Conservation (phyloP, 2,888 invertebrate species). For the Chymomyza procnemis region DNA sequence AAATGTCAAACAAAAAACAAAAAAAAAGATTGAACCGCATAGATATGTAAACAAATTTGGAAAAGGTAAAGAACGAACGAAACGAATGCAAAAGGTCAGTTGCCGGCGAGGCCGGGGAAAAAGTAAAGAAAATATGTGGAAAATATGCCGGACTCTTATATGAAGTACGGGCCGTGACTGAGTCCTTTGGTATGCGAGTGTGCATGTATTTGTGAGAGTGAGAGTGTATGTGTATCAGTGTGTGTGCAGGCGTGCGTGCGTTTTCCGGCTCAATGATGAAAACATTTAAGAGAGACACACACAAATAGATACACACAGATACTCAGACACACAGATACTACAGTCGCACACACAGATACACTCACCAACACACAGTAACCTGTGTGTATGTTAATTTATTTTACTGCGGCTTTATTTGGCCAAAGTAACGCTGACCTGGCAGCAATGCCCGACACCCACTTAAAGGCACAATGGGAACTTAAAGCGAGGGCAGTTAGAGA, state of each 20-base stretch:
- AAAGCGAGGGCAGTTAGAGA: no score
- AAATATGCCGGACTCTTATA: not conserved
- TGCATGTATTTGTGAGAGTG: constrained; percentile 43
- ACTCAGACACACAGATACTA: no score
- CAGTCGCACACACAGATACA: no score
- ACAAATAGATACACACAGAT: no score
- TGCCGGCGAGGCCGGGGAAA: not conserved
- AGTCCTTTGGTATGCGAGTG: constrained; percentile 53
- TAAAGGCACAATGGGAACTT: no score
- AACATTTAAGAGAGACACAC: constrained; percentile 47
- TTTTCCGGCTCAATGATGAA: constrained; percentile 70
- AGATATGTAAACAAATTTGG: constrained; percentile 3
- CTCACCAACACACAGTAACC: no score
- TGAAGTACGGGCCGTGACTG: constrained; percentile 1
- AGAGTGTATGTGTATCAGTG: constrained; percentile 24
- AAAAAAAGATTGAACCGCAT: not conserved
- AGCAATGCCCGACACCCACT: not conserved
- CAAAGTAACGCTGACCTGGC: not conserved
- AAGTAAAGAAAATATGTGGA: not conserved
- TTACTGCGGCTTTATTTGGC: not conserved
- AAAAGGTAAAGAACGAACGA: not conserved
- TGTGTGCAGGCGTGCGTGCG: constrained; percentile 57
- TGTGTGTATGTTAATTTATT: not conserved
- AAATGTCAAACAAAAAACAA: not conserved
- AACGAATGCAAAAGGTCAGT: not conserved